A percentile compares a stretch with the other conserved stretches of the same genome.
phyloP scores from a whole-genome alignment of 2,797 vertebrate genomes.

The Scolopax rusticola region DNA sequence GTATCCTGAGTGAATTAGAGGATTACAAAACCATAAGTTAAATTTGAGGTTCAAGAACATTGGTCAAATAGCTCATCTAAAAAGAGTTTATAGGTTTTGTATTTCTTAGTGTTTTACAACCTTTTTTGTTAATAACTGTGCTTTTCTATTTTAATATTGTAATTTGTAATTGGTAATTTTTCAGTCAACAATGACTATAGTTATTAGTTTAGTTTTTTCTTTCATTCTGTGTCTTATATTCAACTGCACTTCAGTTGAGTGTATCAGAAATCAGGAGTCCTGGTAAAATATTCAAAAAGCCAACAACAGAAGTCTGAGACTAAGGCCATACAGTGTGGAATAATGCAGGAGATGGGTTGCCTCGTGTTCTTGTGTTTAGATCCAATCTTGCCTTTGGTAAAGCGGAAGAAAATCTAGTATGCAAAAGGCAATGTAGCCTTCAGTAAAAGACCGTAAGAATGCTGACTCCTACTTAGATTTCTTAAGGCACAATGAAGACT shows the following conservation, averaged over 20 bases:
- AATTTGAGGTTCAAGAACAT: neutral
- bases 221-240: neutral
- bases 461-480: neutral
- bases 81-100: neutral
- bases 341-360: neutral
- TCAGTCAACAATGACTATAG: neutral
- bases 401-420: neutral
- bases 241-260: neutral
- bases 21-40: neutral
- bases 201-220: neutral
- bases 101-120: neutral
- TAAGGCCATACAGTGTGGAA: neutral
- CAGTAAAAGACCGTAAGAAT: slow-evolving; percentile 18
- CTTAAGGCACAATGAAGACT: slow-evolving; percentile 15
- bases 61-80: neutral
- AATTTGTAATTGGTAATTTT: neutral
- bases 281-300: neutral
- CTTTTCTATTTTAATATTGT: neutral
- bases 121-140: neutral
- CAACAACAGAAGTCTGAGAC: neutral
- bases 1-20: neutral
- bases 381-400: neutral
- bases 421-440: neutral
- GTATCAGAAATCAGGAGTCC: neutral
- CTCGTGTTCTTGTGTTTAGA: neutral